These are phyloP conservation scores for Octodon degus DNA, from an alignment of 2,113 vertebrate genomes.

Conservation along the genomic window DNA sequence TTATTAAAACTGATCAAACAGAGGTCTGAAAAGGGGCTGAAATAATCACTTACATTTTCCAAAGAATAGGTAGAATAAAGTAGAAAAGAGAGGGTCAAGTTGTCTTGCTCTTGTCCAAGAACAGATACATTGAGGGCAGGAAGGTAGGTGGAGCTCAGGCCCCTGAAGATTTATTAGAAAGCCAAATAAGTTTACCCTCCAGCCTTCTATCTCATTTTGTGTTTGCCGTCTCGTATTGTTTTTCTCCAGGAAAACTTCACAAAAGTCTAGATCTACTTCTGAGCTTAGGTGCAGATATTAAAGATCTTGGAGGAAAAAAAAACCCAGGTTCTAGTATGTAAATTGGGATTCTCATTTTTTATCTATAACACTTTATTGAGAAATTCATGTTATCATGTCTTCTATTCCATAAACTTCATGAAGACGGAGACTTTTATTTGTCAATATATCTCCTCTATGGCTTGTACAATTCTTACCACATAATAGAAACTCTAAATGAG, in stretches of 20 bases:
- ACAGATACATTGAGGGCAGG: rapidly evolving
- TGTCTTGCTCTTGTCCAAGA: not conserved
- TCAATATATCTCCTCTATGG: not conserved
- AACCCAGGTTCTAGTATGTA: not conserved
- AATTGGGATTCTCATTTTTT: not conserved
- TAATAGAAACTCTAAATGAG: not conserved
- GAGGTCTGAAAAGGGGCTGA: not conserved
- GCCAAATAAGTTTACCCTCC: not conserved
- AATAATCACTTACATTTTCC: not conserved
- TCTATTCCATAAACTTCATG: not conserved
- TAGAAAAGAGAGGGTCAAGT: not conserved
- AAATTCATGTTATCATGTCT: not conserved
- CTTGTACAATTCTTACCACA: not conserved
- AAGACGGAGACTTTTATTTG: not conserved
- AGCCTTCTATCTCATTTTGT: not conserved
- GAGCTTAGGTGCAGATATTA: not conserved
- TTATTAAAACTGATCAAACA: not conserved
- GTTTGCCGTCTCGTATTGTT: not conserved
- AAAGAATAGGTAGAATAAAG: not conserved
- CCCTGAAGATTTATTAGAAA: not conserved
- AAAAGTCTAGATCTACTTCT: not conserved
- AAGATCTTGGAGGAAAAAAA: not conserved
- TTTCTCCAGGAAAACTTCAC: not conserved
- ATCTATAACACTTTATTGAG: not conserved
- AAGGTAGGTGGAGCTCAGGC: not conserved